These are phyloP conservation scores for Drosophila atroscutellata DNA, from an alignment of 2,888 invertebrate species.

Conservation along the genomic window DNA sequence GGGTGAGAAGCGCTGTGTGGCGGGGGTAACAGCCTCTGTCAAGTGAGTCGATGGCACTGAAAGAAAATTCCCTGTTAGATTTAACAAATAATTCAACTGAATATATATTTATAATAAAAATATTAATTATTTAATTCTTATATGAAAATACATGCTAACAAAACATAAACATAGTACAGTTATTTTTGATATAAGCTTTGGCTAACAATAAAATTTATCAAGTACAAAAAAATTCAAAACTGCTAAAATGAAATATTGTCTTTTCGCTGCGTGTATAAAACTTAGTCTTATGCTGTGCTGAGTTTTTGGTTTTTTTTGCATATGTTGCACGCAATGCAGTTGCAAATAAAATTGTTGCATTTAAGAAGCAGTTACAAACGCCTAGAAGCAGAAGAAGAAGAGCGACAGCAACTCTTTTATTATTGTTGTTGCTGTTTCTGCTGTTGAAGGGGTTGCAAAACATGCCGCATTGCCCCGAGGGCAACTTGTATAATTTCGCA, in stretches of 20 bases:
- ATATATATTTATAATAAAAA: background rate
- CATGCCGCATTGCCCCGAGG: conserved; percentile 43
- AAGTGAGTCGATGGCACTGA: background rate
- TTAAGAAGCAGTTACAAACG: conserved; percentile 73
- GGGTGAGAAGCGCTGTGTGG: conserved; percentile 39
- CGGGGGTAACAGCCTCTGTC: conserved; percentile 4
- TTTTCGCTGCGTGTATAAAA: conserved; percentile 47
- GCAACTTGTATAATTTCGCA: conserved; percentile 68
- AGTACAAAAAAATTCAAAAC: background rate
- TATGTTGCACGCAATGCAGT: conserved; percentile 65
- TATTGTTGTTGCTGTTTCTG: conserved; percentile 17
- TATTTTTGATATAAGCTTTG: background rate
- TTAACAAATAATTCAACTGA: background rate
- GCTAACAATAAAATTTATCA: too few species aligned
- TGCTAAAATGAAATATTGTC: fast-evolving
- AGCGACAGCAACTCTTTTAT: conserved; percentile 37
- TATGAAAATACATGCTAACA: too few species aligned
- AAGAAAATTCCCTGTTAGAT: background rate
- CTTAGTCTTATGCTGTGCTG: conserved; percentile 44
- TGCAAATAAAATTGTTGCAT: conserved; percentile 79
- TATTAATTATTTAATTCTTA: too few species aligned
- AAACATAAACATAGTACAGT: background rate
- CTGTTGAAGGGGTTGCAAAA: conserved; percentile 21
- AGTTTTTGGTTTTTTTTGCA: conserved; percentile 15
- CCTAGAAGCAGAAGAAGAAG: conserved; percentile 50